Evolutionary conservation across 2,113 vertebrate genomes (phyloP).

Genomic region (Stictonetta naevosa): DNA sequence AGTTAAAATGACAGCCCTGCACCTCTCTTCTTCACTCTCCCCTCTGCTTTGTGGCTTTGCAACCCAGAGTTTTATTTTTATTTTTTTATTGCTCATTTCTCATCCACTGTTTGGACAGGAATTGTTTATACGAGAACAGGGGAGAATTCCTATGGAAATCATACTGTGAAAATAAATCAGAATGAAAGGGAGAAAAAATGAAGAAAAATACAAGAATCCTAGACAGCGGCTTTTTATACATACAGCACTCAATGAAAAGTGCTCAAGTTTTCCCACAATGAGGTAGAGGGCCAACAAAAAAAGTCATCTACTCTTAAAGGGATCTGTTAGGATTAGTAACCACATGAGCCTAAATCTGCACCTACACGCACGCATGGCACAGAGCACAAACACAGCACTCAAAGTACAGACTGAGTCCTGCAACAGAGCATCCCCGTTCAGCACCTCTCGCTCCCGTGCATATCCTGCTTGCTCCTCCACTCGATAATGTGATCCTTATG

Average conservation of each 20-base stretch:
- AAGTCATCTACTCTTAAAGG: background rate
- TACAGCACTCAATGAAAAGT: background rate
- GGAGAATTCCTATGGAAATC: background rate
- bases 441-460: fast-evolving
- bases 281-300: background rate
- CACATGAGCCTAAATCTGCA: fast-evolving
- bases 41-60: constrained; percentile 13
- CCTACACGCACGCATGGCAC: background rate
- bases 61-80: background rate
- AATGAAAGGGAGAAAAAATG: background rate
- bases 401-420: background rate
- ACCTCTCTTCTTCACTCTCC: background rate
- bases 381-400: background rate
- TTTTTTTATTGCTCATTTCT: background rate
- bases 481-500: background rate
- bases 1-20: constrained; percentile 48
- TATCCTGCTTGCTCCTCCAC: background rate
- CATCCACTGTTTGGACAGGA: background rate
- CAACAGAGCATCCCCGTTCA: background rate
- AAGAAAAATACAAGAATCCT: background rate
- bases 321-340: background rate
- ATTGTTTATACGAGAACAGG: fast-evolving
- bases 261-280: background rate
- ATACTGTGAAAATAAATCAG: background rate
- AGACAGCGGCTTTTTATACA: background rate